Percentiles rank a stretch among this genome's conserved stretches.
phyloP scores from a whole-genome alignment of 2,113 vertebrate genomes.

The Phainopepla nitens region DNA sequence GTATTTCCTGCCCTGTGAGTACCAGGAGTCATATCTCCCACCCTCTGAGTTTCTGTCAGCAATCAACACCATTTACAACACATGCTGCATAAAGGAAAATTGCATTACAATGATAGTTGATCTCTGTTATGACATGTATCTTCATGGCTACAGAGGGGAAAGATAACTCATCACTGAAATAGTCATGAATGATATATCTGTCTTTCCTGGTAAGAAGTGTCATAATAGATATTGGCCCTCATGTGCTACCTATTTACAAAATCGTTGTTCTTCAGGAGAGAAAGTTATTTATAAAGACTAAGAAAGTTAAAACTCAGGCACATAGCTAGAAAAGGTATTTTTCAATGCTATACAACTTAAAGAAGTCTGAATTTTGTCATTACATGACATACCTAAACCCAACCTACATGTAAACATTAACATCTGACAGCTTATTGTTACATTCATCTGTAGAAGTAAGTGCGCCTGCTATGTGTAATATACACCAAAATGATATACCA shows the following conservation, averaged over 20 bases:
- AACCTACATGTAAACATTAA: background rate
- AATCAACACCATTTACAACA: slow-evolving; percentile 49
- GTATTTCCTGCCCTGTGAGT: background rate
- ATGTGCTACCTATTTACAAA: background rate
- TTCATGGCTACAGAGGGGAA: slow-evolving; percentile 33
- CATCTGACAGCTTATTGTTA: background rate
- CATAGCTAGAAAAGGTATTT: background rate
- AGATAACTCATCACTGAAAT: slow-evolving; percentile 41
- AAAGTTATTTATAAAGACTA: background rate
- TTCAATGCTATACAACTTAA: background rate
- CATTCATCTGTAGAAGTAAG: background rate
- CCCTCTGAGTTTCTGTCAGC: slow-evolving; percentile 54
- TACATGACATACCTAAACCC: background rate
- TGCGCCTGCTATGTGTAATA: background rate
- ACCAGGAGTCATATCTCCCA: background rate
- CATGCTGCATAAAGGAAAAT: slow-evolving; percentile 37
- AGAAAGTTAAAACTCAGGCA: background rate
- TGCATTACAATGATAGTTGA: slow-evolving; percentile 50
- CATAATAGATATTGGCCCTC: slow-evolving; percentile 45
- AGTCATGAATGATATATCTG: slow-evolving; percentile 31
- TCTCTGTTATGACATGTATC: slow-evolving; percentile 70
- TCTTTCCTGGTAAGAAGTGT: slow-evolving; percentile 46
- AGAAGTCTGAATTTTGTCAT: background rate
- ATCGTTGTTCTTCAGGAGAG: background rate
- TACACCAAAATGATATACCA: background rate